phyloP scores from a whole-genome alignment of 1,140 invertebrate species.

The Lepidostoma basale region DNA sequence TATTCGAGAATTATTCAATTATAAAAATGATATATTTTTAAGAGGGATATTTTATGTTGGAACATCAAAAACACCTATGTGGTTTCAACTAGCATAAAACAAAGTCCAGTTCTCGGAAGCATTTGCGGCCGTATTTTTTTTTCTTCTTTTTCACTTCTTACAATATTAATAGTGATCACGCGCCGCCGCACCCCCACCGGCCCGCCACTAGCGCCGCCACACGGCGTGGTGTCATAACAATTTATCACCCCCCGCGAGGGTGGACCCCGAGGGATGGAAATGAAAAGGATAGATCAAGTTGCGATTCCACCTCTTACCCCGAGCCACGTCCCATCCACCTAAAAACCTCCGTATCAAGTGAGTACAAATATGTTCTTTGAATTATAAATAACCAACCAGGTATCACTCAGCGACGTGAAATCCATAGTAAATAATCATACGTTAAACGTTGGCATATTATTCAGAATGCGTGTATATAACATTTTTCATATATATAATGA shows the following conservation, averaged over 20 bases:
- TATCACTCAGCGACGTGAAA: background rate
- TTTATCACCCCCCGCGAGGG: slow-evolving; percentile 40
- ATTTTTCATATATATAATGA: too few relatives aligned
- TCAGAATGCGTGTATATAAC: too few relatives aligned
- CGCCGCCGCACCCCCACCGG: background rate
- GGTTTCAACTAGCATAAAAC: too few relatives aligned
- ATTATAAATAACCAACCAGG: slow-evolving; percentile 13
- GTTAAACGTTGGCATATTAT: too few relatives aligned
- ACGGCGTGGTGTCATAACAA: slow-evolving; percentile 43
- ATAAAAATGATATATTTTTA: too few relatives aligned
- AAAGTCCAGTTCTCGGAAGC: slow-evolving; percentile 5
- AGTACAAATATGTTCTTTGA: slow-evolving; percentile 20
- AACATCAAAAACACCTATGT: too few relatives aligned
- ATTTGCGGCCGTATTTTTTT: slow-evolving; percentile 23
- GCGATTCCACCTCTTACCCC: slow-evolving; percentile 29
- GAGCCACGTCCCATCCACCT: slow-evolving; percentile 8
- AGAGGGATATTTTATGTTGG: too few relatives aligned
- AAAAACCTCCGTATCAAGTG: slow-evolving; percentile 16
- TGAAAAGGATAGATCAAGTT: slow-evolving; percentile 47
- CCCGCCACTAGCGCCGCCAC: slow-evolving; percentile 9
- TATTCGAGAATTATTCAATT: too few relatives aligned
- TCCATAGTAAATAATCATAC: too few relatives aligned
- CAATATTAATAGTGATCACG: slow-evolving; percentile 45
- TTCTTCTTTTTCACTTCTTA: slow-evolving; percentile 34
- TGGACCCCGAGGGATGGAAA: slow-evolving; percentile 34